These are phyloP conservation scores for Pandemis corylana DNA, from an alignment of 2,888 invertebrate genomes.

Conservation along the genomic window DNA sequence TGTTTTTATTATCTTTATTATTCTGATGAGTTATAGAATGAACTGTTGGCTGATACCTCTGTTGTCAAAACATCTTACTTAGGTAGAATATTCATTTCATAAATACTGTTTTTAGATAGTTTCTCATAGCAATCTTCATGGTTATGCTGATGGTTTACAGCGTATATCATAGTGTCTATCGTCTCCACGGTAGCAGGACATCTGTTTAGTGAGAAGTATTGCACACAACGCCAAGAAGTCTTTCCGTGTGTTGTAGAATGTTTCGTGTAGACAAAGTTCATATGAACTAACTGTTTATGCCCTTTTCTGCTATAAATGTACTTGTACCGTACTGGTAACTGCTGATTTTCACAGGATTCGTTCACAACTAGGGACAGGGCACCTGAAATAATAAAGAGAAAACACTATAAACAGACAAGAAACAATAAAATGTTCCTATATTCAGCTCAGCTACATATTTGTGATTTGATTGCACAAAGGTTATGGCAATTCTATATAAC, in stretches of 20 bases:
- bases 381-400: constrained; percentile 66
- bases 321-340: constrained; percentile 75
- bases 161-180: constrained; percentile 79
- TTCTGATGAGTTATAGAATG: not conserved
- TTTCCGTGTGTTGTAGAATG: constrained; percentile 83
- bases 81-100: constrained; percentile 77
- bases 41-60: not conserved
- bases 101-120: constrained; percentile 76
- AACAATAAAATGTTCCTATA: not conserved
- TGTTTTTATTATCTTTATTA: too few relatives aligned
- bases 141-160: constrained; percentile 80
- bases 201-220: constrained; percentile 81
- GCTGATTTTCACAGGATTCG: constrained; percentile 68
- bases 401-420: not conserved
- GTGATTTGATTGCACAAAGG: not conserved
- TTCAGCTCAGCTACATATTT: too few relatives aligned
- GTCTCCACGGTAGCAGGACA: constrained; percentile 83
- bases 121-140: constrained; percentile 81
- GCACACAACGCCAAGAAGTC: constrained; percentile 82
- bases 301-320: constrained; percentile 83
- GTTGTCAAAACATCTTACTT: constrained; percentile 52
- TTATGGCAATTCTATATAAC: not conserved
- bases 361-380: constrained; percentile 78
- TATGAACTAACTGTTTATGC: constrained; percentile 82
- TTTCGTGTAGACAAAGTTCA: constrained; percentile 83